Percentiles rank a stretch among this genome's conserved stretches.
Evolutionary conservation across 2,888 invertebrate genomes (phyloP).

Genomic region (Frankliniella intonsa): DNA sequence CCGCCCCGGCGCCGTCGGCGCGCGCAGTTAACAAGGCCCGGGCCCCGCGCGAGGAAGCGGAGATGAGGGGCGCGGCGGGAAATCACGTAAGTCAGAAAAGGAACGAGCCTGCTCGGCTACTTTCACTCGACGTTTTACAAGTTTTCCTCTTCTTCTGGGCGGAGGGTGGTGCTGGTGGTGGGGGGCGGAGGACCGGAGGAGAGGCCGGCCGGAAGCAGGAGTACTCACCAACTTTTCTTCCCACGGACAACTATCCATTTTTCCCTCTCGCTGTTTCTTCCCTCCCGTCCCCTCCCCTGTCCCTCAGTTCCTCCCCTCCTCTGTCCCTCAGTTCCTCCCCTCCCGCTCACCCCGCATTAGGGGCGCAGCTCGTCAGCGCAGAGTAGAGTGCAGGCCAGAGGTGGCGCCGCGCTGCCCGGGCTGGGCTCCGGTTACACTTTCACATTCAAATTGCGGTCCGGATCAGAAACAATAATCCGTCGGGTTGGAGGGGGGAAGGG

Average conservation of each 20-base stretch:
- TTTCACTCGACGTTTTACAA: not conserved
- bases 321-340: no score
- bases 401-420: no score
- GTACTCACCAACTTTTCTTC: not conserved
- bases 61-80: not conserved
- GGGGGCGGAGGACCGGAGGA: not conserved
- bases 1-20: not conserved
- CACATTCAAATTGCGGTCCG: no score
- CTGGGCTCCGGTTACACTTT: no score
- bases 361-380: no score
- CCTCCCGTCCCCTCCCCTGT: not conserved
- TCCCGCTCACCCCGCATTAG: no score
- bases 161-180: not conserved
- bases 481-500: no score
- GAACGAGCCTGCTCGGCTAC: not conserved
- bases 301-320: not conserved
- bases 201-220: no score
- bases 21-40: constrained; percentile 2
- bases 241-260: not conserved
- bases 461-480: no score
- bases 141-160: not conserved
- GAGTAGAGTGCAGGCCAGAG: no score
- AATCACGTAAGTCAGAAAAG: not conserved
- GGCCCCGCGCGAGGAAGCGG: not conserved
- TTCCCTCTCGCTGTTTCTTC: not conserved